Evolutionary conservation across 2,888 invertebrate genomes (phyloP).

Genomic region (Drosophila histrio): DNA sequence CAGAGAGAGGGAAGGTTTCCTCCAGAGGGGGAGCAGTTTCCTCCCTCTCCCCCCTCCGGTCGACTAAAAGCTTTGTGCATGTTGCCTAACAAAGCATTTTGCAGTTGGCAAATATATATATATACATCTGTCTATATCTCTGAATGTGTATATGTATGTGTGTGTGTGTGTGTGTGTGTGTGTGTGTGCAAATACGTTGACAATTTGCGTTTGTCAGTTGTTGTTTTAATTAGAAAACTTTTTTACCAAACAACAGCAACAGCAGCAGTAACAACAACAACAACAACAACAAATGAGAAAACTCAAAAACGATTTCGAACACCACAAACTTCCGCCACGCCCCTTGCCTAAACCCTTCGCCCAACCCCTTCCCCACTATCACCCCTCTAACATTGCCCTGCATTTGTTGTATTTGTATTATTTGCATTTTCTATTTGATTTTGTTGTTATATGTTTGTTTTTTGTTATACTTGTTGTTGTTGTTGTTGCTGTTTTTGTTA

Average conservation of each 20-base stretch:
- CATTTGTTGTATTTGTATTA: constrained; percentile 52
- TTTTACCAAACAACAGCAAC: constrained; percentile 72
- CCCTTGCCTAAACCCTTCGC: neutral
- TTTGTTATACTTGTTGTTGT: constrained; percentile 24
- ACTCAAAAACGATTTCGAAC: constrained; percentile 76
- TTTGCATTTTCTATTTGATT: constrained; percentile 77
- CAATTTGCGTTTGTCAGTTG: constrained; percentile 80
- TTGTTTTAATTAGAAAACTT: constrained; percentile 80
- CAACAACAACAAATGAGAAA: constrained; percentile 53
- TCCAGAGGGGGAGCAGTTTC: neutral
- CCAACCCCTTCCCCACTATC: neutral
- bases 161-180: constrained; percentile 24
- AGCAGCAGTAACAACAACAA: constrained; percentile 30
- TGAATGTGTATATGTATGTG: neutral
- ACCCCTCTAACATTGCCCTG: neutral
- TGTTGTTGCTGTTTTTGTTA: constrained; percentile 17
- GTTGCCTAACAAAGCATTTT: constrained; percentile 76
- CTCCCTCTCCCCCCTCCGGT: neutral
- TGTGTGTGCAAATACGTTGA: constrained; percentile 60
- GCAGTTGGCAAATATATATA: constrained; percentile 66
- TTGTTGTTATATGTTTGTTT: constrained; percentile 44
- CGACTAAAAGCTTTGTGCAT: constrained; percentile 40
- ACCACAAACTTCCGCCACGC: constrained; percentile 57
- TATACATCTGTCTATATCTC: constrained; percentile 4
- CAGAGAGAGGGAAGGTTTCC: neutral